A percentile compares a stretch with the other conserved stretches of the same genome.
phyloP scores from a whole-genome alignment of 1,140 invertebrate species.

The Hylyphantes graminicola region DNA sequence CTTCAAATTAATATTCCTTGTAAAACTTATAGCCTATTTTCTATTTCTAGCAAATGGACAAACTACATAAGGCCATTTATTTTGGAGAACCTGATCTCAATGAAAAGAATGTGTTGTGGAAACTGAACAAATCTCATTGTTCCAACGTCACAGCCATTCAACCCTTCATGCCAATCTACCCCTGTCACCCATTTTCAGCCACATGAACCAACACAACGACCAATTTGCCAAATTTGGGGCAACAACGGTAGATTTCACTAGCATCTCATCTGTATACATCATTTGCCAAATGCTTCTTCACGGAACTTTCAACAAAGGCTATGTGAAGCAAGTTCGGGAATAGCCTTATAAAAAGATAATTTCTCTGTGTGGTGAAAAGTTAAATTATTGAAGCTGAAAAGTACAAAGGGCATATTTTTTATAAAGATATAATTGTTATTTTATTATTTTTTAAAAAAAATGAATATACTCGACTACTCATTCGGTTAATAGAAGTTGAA shows the following conservation, averaged over 20 bases:
- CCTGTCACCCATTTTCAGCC: slow-evolving; percentile 13
- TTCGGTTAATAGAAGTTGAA: background rate
- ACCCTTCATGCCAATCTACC: slow-evolving; percentile 23
- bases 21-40: background rate
- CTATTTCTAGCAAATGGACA: background rate
- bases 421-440: no score
- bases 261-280: slow-evolving; percentile 38
- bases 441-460: no score
- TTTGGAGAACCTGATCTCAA: slow-evolving; percentile 39
- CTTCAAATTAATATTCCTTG: background rate
- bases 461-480: no score
- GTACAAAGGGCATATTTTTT: slow-evolving; percentile 7
- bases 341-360: no score
- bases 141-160: slow-evolving; percentile 35
- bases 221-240: slow-evolving; percentile 24
- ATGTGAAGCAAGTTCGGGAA: no score
- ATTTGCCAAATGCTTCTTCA: background rate
- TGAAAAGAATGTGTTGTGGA: background rate
- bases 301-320: no score
- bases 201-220: background rate
- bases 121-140: background rate
- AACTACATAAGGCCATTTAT: slow-evolving; percentile 5
- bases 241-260: background rate
- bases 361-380: no score
- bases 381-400: slow-evolving; percentile 22